Base-by-base conservation (phyloP, 2,113 vertebrate species). In the Chunga burmeisteri region DNA sequence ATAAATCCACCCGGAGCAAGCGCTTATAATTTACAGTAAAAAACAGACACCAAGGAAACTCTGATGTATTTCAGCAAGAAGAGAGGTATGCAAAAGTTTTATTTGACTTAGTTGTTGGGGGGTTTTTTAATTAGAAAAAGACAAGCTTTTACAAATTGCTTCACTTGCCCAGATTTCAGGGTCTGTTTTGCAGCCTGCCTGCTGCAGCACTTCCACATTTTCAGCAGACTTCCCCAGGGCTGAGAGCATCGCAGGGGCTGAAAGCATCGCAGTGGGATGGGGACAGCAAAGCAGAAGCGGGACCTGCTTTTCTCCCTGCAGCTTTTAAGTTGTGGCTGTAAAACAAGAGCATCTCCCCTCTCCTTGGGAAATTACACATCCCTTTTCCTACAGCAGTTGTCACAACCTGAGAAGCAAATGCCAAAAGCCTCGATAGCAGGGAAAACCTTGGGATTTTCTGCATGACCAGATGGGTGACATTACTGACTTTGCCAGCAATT, bases 231-330 rank as follows among this genome's bases (percentile, higher is more conserved):
- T 81, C 61, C 53, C 46, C 34, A 2, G 13, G 32, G 47, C 21
- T 66, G 52, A 77, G 65, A 65, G 52, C 56, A 63, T 10, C 1
- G 0, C 21, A 50, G 36, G 27, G 52, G 49, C 49, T 65, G n/a
- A 53, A 40, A 38, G 40, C 40, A 36, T 12, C 5, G 1, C 61
- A 29, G 29, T 4, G 70, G 30, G 14, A 30, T 0, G 1, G 29
- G 44, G 18, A 56, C 7, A 8, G 72, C 4, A 0, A 58, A 79
- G 59, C 75, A 91, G 46, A 32, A 74, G 71, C 0, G 0, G 79
- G 4, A 62, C 16, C 13, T 32, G n/a, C 68, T 71, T 62, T 58
- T 38, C 21, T 70, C 62, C 63, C 59, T 29, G 38, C 22, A 78
- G 77, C 72, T 80, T 78, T 62, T 18, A 75, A 72, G 30, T 16